Evolutionary conservation across 1,140 invertebrate genomes (phyloP), one percentile per base, ranked within the genome.

Genomic region (Orussus abietinus): DNA sequence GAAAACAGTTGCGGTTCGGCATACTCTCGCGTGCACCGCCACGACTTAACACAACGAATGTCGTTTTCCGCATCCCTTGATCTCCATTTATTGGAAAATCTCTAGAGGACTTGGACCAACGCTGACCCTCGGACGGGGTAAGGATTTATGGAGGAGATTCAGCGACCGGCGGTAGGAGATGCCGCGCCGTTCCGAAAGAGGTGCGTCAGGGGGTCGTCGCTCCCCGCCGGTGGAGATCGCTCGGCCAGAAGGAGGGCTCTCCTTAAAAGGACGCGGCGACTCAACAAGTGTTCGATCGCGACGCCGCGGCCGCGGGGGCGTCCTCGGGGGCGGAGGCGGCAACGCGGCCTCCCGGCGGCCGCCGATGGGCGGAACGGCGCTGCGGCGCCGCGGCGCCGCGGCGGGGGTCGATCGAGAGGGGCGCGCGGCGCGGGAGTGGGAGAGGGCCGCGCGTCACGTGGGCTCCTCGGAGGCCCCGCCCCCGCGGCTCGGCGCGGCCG

Each of bases 271-370:
- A 10, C 25, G 25, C 12, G 11, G 35, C 29, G 48, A 26, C 53
- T 64, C 62, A 65, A 65, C 62, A 63, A 65, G 62, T 65, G 62
- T 65, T 63, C 47, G 42, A 42, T 34, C 40, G 34, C 47, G 42
- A 45, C 45, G 47, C 40, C 53, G 53, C 45, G 53, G 45, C 29
- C 40, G 37, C 51, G 38, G 32, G 49, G 43, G 44, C 38, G 26
- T 38, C 44, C 38, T 53, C 25, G 25, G 9, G 25, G 11, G 25
- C 38, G 35, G 12, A 17, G 20, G 29, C 39, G 40, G 18, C 33
- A 19, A 11, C 22, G 12, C 18, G 15, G 29, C 32, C 43, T 45
- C 30, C 38, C n/a, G n/a, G n/a, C 42, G 43, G 46, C 26, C 22
- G 22, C 12, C 3, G 31, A 15, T 26, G 31, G 31, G 20, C 15